These are phyloP conservation scores for Drosophila melanosoma DNA, from an alignment of 2,888 invertebrate genomes.

Conservation along the genomic window DNA sequence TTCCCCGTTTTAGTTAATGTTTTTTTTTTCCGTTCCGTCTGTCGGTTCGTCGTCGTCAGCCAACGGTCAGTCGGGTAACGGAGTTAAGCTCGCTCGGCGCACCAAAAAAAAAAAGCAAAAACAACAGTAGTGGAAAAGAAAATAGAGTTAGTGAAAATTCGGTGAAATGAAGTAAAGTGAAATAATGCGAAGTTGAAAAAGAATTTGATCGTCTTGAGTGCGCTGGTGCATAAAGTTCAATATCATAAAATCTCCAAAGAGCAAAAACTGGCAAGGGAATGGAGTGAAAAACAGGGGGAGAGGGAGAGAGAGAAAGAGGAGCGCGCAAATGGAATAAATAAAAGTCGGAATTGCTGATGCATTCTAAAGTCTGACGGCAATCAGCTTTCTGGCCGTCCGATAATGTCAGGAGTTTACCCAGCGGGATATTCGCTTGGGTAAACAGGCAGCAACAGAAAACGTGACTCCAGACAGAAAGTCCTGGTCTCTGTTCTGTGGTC, in stretches of 20 bases:
- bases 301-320: conserved; percentile 8
- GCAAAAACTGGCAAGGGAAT: conserved; percentile 14
- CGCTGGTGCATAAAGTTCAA: conserved; percentile 57
- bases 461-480: conserved; percentile 31
- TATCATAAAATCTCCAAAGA: conserved; percentile 30
- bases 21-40: conserved; percentile 16
- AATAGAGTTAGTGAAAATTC: conserved; percentile 52
- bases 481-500: neutral
- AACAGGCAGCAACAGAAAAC: conserved; percentile 42
- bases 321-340: neutral
- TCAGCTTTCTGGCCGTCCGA: conserved; percentile 37
- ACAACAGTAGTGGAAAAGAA: conserved; percentile 36
- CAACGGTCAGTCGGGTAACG: conserved; percentile 43
- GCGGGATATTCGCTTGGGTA: conserved; percentile 11
- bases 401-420: conserved; percentile 19
- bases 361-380: conserved; percentile 11
- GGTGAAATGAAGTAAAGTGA: conserved; percentile 35
- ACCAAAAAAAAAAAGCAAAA: conserved; percentile 18
- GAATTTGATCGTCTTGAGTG: conserved; percentile 38
- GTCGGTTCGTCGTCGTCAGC: conserved; percentile 26
- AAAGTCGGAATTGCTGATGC: conserved; percentile 2
- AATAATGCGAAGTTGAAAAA: conserved; percentile 18
- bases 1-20: conserved; percentile 34
- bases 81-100: conserved; percentile 28
- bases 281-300: neutral